Evolutionary conservation across 1,140 invertebrate species (phyloP).

Genomic region (Caenorhabditis remanei): DNA sequence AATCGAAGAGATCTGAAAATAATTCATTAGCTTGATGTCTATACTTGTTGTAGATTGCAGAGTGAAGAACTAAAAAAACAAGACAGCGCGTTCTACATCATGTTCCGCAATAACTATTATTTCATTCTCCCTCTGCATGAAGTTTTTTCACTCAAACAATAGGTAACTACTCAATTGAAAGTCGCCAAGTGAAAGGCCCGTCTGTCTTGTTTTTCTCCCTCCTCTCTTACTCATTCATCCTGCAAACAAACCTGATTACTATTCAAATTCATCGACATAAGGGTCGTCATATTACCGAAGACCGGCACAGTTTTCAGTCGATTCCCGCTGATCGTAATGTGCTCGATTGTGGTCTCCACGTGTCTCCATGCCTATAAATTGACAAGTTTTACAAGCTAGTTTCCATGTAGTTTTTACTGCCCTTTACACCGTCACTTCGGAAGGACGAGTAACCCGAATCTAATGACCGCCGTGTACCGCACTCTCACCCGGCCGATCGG

Average conservation of each 20-base stretch:
- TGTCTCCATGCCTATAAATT: slow-evolving; percentile 32
- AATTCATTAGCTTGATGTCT: neutral
- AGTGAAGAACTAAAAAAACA: neutral
- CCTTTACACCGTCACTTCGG: slow-evolving; percentile 29
- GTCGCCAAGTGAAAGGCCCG: neutral
- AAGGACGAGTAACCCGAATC: slow-evolving; percentile 46
- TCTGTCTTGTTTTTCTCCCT: neutral
- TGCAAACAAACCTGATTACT: slow-evolving; percentile 56
- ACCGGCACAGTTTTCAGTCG: slow-evolving; percentile 59
- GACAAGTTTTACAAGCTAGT: slow-evolving; percentile 27
- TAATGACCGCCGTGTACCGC: slow-evolving; percentile 46
- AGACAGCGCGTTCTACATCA: neutral
- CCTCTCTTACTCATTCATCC: neutral
- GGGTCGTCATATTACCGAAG: slow-evolving; percentile 53
- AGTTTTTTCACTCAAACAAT: neutral
- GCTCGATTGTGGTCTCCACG: slow-evolving; percentile 32
- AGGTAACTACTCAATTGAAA: slow-evolving; percentile 16
- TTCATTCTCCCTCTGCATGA: neutral
- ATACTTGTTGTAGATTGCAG: too few relatives aligned
- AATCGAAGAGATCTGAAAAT: slow-evolving; percentile 68
- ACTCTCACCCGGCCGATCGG: slow-evolving; percentile 26
- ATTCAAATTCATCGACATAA: slow-evolving; percentile 61
- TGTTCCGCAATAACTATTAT: neutral
- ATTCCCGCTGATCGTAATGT: slow-evolving; percentile 43
- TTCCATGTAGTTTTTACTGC: slow-evolving; percentile 9